Evolutionary conservation across 2,888 invertebrate species (phyloP).

Genomic region (Latheticus oryzae): DNA sequence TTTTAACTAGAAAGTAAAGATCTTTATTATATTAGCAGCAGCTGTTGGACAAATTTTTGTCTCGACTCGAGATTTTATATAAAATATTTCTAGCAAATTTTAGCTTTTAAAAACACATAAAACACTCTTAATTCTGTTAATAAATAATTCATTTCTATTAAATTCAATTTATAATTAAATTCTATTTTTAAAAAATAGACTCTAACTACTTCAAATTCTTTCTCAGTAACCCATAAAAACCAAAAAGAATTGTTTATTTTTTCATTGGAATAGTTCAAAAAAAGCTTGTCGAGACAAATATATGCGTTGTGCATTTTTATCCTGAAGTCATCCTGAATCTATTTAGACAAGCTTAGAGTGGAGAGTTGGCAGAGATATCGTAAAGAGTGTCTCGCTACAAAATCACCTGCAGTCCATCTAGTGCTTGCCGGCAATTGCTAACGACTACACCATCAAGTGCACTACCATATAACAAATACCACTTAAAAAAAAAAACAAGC

Average conservation of each 20-base stretch:
- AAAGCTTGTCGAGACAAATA: slow-evolving; percentile 32
- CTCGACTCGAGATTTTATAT: no score
- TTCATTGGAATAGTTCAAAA: slow-evolving; percentile 8
- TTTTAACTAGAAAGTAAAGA: no score
- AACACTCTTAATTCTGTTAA: no score
- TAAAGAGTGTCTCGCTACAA: slow-evolving; percentile 37
- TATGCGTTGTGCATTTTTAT: slow-evolving; percentile 40
- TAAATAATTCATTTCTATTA: no score
- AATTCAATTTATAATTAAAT: no score
- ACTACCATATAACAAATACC: no score
- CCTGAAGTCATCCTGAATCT: slow-evolving; percentile 40
- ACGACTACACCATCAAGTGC: slow-evolving; percentile 36
- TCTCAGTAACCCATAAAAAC: neutral
- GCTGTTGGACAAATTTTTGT: no score
- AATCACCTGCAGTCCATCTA: slow-evolving; percentile 42
- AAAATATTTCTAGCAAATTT: no score
- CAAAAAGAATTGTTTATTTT: slow-evolving; percentile 7
- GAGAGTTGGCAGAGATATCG: slow-evolving; percentile 41
- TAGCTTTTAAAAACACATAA: no score
- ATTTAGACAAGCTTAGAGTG: slow-evolving; percentile 40
- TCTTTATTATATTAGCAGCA: no score
- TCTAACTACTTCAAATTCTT: no score
- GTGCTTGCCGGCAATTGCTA: slow-evolving; percentile 38
- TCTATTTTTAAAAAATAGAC: no score
- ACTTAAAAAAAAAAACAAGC: slow-evolving; percentile 14